These are phyloP conservation scores for Aporophyla nigra DNA, from an alignment of 2,888 invertebrate species.

Conservation along the genomic window DNA sequence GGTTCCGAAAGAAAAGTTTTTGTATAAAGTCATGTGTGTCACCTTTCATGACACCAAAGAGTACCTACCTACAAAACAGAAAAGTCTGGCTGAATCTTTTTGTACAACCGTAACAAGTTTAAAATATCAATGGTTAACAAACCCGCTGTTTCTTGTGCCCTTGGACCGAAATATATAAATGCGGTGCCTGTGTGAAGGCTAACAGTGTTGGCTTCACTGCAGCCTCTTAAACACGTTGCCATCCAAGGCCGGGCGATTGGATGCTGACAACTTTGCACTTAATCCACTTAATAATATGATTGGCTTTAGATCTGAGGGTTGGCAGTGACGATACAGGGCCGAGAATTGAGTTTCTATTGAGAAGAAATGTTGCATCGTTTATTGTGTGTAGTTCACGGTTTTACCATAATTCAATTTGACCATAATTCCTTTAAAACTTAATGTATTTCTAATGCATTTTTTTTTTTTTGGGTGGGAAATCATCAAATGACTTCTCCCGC, in stretches of 20 bases:
- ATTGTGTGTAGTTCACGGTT: not conserved
- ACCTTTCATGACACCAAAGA: not conserved
- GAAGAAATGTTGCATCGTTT: not conserved
- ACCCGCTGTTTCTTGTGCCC: slow-evolving; percentile 35
- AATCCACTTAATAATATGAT: slow-evolving; percentile 42
- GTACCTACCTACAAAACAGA: not conserved
- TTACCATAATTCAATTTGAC: not conserved
- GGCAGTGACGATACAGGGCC: not conserved
- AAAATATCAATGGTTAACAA: not conserved
- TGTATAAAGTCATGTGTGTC: too few relatives aligned
- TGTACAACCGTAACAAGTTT: not conserved
- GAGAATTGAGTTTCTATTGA: not conserved
- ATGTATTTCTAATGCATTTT: too few relatives aligned
- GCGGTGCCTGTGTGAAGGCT: slow-evolving; percentile 52
- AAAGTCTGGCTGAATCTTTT: not conserved
- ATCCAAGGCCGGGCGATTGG: slow-evolving; percentile 61
- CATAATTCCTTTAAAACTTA: too few relatives aligned
- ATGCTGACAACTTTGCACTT: slow-evolving; percentile 46
- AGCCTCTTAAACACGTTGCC: slow-evolving; percentile 77
- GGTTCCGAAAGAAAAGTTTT: too few relatives aligned
- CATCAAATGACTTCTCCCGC: too few relatives aligned
- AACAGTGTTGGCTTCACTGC: slow-evolving; percentile 71
- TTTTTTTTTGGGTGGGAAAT: too few relatives aligned
- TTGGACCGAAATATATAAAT: slow-evolving; percentile 51
- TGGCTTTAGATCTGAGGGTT: slow-evolving; percentile 14